Percentiles rank a stretch among this genome's conserved stretches.
Conservation (phyloP, 2,797 vertebrate genomes). For the Oryzias dopingdopingensis region DNA sequence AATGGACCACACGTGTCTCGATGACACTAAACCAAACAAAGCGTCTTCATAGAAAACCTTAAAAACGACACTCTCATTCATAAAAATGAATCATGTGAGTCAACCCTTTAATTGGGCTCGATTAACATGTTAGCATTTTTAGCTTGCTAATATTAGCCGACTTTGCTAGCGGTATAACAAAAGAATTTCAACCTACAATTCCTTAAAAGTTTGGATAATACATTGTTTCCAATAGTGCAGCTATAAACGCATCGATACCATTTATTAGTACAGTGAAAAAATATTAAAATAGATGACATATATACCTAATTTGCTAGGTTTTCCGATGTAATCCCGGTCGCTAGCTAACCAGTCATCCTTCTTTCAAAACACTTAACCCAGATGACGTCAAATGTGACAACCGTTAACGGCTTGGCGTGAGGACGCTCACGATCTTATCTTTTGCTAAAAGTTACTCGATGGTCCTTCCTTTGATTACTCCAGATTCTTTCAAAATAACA, state of each 20-base stretch:
- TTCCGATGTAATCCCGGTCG: slow-evolving; percentile 50
- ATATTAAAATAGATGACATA: neutral
- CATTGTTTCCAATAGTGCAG: neutral
- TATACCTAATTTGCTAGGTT: slow-evolving; percentile 34
- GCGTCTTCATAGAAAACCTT: neutral
- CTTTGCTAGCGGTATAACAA: slow-evolving; percentile 21
- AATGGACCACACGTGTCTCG: neutral
- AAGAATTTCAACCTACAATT: slow-evolving; percentile 1
- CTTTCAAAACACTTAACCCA: slow-evolving; percentile 67
- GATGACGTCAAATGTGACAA: slow-evolving; percentile 54
- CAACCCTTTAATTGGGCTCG: slow-evolving; percentile 14
- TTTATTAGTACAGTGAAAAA: neutral
- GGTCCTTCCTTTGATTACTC: too few species aligned
- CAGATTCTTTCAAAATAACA: too few species aligned
- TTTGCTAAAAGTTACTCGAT: neutral
- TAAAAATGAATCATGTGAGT: slow-evolving; percentile 1
- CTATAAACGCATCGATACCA: neutral
- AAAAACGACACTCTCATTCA: neutral
- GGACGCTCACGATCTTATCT: slow-evolving; percentile 22
- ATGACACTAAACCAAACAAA: neutral
- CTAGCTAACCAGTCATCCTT: slow-evolving; percentile 53
- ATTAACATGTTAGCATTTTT: slow-evolving; percentile 44
- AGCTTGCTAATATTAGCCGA: slow-evolving; percentile 51
- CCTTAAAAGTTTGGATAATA: neutral
- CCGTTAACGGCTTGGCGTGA: slow-evolving; percentile 38